A percentile compares a stretch with the other conserved stretches of the same genome.
phyloP scores from a whole-genome alignment of 2,113 vertebrate genomes.

The Copsychus sechellarum region DNA sequence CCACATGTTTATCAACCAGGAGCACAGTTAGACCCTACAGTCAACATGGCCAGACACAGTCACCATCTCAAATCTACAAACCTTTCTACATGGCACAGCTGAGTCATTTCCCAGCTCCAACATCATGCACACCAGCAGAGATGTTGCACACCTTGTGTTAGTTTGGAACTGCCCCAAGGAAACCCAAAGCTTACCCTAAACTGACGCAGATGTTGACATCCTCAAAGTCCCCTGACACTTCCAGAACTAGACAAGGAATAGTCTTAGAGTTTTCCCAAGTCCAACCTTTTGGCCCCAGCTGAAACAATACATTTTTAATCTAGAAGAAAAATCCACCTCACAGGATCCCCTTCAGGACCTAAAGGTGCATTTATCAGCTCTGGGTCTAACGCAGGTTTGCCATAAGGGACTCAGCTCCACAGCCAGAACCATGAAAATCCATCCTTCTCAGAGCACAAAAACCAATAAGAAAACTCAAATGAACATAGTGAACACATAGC shows the following conservation, averaged over 20 bases:
- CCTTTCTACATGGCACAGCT: accelerated
- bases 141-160: background rate
- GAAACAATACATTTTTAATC: background rate
- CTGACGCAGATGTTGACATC: background rate
- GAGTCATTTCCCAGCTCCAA: background rate
- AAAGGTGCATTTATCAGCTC: background rate
- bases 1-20: background rate
- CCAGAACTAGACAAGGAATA: background rate
- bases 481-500: background rate
- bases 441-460: background rate
- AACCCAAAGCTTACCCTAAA: background rate
- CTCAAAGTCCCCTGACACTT: background rate
- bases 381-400: background rate
- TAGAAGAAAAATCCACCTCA: background rate
- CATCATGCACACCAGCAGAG: background rate
- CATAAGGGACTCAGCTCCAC: background rate
- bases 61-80: background rate
- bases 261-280: background rate
- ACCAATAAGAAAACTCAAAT: background rate
- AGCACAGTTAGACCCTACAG: background rate
- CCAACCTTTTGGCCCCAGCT: background rate
- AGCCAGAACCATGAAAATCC: background rate
- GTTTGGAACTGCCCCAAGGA: background rate
- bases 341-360: background rate
- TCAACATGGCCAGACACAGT: background rate